phyloP scores from a whole-genome alignment of 35 echinoderm and acorn worm species.

The Lytechinus variegatus region DNA sequence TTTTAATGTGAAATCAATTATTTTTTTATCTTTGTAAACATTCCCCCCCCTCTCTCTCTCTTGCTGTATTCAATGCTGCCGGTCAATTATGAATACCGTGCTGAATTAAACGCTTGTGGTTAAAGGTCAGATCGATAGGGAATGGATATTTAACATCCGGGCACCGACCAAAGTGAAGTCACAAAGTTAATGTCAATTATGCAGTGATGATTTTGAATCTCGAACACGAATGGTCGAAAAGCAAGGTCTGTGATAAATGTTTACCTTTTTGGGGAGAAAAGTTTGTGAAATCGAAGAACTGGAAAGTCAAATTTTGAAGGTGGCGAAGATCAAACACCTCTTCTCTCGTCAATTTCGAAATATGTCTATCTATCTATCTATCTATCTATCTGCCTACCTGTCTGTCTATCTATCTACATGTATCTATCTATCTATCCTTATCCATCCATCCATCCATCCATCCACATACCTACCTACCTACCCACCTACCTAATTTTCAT shows the following conservation, averaged over 20 bases:
- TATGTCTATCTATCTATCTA: background rate
- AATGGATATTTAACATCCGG: background rate
- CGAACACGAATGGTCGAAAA: background rate
- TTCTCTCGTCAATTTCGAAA: background rate
- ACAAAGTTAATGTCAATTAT: background rate
- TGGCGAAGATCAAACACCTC: background rate
- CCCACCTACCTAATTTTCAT: background rate
- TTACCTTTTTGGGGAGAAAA: background rate
- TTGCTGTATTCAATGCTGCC: background rate
- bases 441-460: too few relatives aligned
- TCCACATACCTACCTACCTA: background rate
- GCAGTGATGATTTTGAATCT: background rate
- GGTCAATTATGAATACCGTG: background rate
- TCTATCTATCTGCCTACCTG: too few relatives aligned
- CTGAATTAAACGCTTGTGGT: background rate
- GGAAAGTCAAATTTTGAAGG: background rate
- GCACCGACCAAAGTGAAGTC: background rate
- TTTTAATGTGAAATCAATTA: too few relatives aligned
- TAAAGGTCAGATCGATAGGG: background rate
- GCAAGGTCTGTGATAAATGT: background rate
- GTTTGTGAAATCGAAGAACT: background rate
- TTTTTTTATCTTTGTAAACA: too few relatives aligned
- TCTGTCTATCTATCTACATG: too few relatives aligned
- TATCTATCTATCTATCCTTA: too few relatives aligned
- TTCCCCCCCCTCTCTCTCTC: background rate